Percentiles rank a stretch among this genome's conserved stretches.
phyloP scores from a whole-genome alignment of 2,113 vertebrate genomes.

The Caretta caretta region DNA sequence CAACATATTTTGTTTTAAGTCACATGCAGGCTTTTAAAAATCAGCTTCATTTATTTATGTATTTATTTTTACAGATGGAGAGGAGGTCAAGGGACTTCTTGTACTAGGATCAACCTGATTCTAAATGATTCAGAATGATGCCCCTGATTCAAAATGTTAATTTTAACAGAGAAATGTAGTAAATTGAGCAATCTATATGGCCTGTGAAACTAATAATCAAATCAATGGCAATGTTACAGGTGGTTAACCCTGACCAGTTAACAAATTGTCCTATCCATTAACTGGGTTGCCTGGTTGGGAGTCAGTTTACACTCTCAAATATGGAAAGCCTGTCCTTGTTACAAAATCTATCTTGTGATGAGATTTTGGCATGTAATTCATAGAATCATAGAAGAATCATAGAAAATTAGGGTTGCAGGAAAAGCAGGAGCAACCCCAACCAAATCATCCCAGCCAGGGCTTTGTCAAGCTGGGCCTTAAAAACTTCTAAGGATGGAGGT shows the following conservation, averaged over 20 bases:
- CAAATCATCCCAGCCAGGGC: too few relatives aligned
- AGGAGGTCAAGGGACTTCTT: constrained; percentile 52
- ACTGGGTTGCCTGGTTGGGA: not conserved
- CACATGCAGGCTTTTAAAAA: constrained; percentile 44
- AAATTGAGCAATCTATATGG: constrained; percentile 59
- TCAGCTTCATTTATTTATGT: constrained; percentile 59
- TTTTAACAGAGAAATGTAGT: constrained; percentile 53
- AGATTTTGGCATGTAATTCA: not conserved
- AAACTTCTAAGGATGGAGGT: too few relatives aligned
- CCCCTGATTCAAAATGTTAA: constrained; percentile 61
- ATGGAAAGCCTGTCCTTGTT: not conserved
- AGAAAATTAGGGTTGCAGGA: too few relatives aligned
- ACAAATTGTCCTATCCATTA: constrained; percentile 47
- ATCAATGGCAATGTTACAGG: constrained; percentile 47
- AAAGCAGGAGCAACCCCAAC: too few relatives aligned
- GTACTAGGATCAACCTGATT: constrained; percentile 60
- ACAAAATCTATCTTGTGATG: not conserved
- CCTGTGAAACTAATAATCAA: constrained; percentile 39
- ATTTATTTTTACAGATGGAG: not conserved
- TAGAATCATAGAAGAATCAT: not conserved
- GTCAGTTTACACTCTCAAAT: not conserved
- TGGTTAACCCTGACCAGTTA: constrained; percentile 61
- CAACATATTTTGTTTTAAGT: constrained; percentile 42
- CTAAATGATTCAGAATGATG: not conserved
- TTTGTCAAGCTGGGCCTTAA: too few relatives aligned